Evolutionary conservation across 2,888 invertebrate species (phyloP).

Genomic region (Neuroscelio doddi): DNA sequence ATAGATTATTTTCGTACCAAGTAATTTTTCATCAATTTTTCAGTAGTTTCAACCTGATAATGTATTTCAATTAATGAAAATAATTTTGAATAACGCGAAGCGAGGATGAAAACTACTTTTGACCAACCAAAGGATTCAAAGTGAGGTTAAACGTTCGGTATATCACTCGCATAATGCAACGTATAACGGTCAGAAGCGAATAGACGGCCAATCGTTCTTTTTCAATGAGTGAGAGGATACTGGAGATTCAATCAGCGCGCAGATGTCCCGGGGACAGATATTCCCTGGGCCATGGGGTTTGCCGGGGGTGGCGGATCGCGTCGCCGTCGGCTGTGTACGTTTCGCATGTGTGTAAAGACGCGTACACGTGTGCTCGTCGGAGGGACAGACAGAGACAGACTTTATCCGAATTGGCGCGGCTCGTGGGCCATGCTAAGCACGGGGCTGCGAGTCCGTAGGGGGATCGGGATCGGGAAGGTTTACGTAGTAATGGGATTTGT

Average conservation of each 20-base stretch:
- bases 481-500: conserved; percentile 72
- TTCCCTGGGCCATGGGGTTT: conserved; percentile 62
- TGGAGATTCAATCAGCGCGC: conserved; percentile 72
- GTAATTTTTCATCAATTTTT: too few relatives aligned
- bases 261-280: conserved; percentile 72
- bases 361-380: conserved; percentile 11
- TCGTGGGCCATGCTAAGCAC: conserved; percentile 63
- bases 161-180: conserved; percentile 40
- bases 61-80: conserved; percentile 47
- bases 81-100: too few relatives aligned
- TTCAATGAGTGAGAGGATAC: conserved; percentile 65
- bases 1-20: too few relatives aligned
- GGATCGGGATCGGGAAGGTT: conserved; percentile 70
- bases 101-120: too few relatives aligned
- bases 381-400: conserved; percentile 48
- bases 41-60: too few relatives aligned
- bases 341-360: conserved; percentile 10
- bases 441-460: conserved; percentile 66
- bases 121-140: too few relatives aligned
- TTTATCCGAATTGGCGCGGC: conserved; percentile 70
- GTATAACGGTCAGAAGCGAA: conserved; percentile 41
- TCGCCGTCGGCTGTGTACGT: conserved; percentile 29
- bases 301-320: conserved; percentile 44
- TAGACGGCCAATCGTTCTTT: conserved; percentile 59
- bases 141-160: conserved; percentile 2